Conservation (phyloP, 2,113 vertebrate species). For the Melanotaenia duboulayi region DNA sequence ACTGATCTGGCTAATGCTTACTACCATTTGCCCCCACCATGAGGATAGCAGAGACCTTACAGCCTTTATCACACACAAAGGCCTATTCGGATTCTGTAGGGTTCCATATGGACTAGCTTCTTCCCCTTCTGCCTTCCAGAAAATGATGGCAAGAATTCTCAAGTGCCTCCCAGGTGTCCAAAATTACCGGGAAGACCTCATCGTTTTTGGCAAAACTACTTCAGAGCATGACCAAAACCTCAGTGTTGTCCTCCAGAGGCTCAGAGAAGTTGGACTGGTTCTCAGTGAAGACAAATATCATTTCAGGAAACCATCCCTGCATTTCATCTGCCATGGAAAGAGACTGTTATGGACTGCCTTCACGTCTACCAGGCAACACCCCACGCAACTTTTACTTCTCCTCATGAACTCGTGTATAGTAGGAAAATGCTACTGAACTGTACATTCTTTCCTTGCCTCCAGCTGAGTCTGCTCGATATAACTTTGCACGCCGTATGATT, state of each 20-base stretch:
- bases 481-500: too few species aligned
- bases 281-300: background rate
- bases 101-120: background rate
- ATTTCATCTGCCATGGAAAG: background rate
- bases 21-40: background rate
- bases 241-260: background rate
- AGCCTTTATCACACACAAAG: background rate
- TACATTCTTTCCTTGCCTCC: too few species aligned
- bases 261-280: background rate
- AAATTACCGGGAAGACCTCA: background rate
- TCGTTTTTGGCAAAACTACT: too few species aligned
- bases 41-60: slow-evolving; percentile 4
- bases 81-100: background rate
- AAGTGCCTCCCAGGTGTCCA: too few species aligned
- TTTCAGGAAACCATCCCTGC: background rate
- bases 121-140: background rate
- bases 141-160: background rate
- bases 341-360: too few species aligned
- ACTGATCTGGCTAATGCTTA: background rate
- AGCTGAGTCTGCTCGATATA: too few species aligned
- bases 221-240: background rate
- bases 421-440: too few species aligned
- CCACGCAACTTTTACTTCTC: too few species aligned
- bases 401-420: too few species aligned
- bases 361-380: too few species aligned